Base-by-base conservation (phyloP, 2,113 vertebrate species). In the Camelus dromedarius region DNA sequence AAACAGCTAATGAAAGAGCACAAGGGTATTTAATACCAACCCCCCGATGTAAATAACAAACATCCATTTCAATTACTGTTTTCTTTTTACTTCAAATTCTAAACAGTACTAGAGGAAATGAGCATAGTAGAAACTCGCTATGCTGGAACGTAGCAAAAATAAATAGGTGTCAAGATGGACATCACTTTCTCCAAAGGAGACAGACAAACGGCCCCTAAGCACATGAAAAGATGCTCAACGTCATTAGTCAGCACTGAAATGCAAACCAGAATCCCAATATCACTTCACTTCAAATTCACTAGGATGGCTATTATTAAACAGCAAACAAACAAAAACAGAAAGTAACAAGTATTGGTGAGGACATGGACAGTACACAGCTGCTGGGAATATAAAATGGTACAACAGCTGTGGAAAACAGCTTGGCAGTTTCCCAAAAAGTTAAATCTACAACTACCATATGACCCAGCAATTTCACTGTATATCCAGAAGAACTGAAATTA, bases 21-120 rank as follows among this genome's bases (percentile, higher is more conserved):
- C 73, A 22, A 84, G 94, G 62, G 16, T 72, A 96, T 91, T 93
- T 58, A 38, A 92, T 66, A 50, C 64, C 95, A 94, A 64, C 48
- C 77, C 96, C 96, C 75, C 26, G 60, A 77, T 79, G 85, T 70
- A 97, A 56, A 67, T 77, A 96, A 96, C 85, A 96, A 95, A 52
- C 96, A 79, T 66, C 80, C 80, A 32, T 73, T 89, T 83, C 92
- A 96, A 97, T 97, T 92, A 95, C 50, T 93, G 89, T 77, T 93
- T 96, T 94, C 80, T 86, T 94, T 91, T 66, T 76, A 96, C 81
- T 64, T 97, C 73, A 70, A 67, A 91, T 86, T 89, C 88, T 94
- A 92, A 96, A 84, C 5, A 80, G 84, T 26, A 80, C 46, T 70
- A 52, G n/a, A 87, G 93, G 83, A 96, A 96, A 95, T 95, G 54